Evolutionary conservation across 2,113 vertebrate species (phyloP), one percentile per base, ranked within the genome.

Genomic region (Tragelaphus imberbis): DNA sequence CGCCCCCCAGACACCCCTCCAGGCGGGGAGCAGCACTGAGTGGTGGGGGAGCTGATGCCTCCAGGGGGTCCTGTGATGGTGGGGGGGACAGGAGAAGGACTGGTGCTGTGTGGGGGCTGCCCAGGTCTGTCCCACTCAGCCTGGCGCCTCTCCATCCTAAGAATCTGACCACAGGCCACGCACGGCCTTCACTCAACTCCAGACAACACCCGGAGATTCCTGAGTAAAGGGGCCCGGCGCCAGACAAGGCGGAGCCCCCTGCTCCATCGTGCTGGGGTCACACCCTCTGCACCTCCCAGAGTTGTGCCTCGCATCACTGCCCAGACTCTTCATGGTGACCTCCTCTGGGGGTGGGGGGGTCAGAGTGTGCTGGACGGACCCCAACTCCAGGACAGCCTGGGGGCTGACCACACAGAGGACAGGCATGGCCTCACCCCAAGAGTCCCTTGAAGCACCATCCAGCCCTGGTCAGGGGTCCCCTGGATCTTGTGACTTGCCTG

Each of bases 111-210:
- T 12, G 3, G 63, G 16, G 30, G 15, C 63, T 17, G 63, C 33
- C 33, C 30, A 65, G 33, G 33, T 68, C 63, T 68, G 30, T 4
- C 75, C 68, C 10, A 3, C 71, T 75, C 71, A 75, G 36, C 71
- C 71, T 75, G 71, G 36, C 0, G 5, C 21, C 71, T 44, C 36
- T 44, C 71, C 71, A 44, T 7, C 21, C 21, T 44, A 5, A 44
- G 71, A 36, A 44, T 44, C 36, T 0, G 0, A 75, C 19, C 0
- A 3, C 0, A 1, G 71, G 5, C 71, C 71, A 44, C 0, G 0
- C 71, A 75, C 0, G 2, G 71, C 71, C 71, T 25, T 44, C 71
- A 44, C 71, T 75, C 71, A 44, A 75, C 36, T 30, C 27, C 19
- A 10, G 56, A 68, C 1, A 71, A 71, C 65, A 71, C 2, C 75